Base-by-base conservation (phyloP, 2,797 vertebrate genomes). In the Paratrypauchen microcephalus region DNA sequence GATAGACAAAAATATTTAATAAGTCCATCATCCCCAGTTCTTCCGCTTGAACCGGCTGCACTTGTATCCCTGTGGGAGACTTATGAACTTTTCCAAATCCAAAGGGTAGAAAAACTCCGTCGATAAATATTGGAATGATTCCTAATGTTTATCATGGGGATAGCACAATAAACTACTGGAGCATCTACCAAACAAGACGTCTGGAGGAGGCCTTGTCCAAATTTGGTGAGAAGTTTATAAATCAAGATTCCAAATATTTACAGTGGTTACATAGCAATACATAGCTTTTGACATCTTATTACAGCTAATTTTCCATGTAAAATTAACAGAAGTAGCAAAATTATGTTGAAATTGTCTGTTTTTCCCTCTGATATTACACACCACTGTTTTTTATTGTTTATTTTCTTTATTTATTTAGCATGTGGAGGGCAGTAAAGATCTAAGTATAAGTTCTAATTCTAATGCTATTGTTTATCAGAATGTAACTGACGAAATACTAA, bases 401-500 rank as follows among this genome's bases (percentile, higher is more conserved):
- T 36, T 36, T 36, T 36, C 9, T 36, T 36, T 36, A 36, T 36
- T 36, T 36, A 36, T 16, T 18, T 52, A n/a, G 50, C 50, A 9
- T 55, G 23, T 13, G 21, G 11, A n/a, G 18, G 6, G 19, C 19
- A 50, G 39, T 4, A 41, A 11, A 19, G 5, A 7, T 50, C 0
- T n/a, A 52, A 2, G 50, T 52, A n/a, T 21, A n/a, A 52, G 2
- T 7, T 21, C 21, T 24, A 24, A 24, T 45, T 45, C 4, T 15
- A 45, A 45, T 15, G 41, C 41, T 15, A 15, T 45, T 15, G 15
- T 57, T 57, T 28, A 28, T 28, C 16, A 28, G 13, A 57, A 26
- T 23, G 13, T 66, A 74, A 86, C 71, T 74, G 26, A 76, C 65
- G 47, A 80, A 74, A 70, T 71, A 54, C 56, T 48, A 55, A 62